Evolutionary conservation across 2,888 invertebrate genomes (phyloP), one percentile per base, ranked within the genome.

Genomic region (Rugalucina vietnamica): DNA sequence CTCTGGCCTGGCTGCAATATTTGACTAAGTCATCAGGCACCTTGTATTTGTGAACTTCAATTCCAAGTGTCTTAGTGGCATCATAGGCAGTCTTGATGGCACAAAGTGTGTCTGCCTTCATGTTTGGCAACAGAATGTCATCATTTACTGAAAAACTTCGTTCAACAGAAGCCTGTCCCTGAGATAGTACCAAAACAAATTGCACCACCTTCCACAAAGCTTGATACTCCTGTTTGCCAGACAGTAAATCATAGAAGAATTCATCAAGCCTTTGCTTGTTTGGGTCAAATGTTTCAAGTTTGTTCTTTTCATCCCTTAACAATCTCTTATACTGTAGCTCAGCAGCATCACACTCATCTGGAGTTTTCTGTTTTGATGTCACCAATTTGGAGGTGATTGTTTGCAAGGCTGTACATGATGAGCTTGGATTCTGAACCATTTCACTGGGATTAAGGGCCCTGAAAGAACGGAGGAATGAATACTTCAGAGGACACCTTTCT

Each of bases 281-380:
- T 65, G 65, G 65, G 21, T 65, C 65, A 65, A 65, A 65, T 32
- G 4, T 65, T 21, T 32, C 65, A 65, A 65, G 65, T 10, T 34
- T 65, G 18, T 65, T 34, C 34, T 65, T 2, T 34, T 34, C 65
- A 32, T 65, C 34, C 34, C 65, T 65, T 1, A 65, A 34, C 34
- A 65, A 34, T 34, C 34, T 34, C 34, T 65, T 65, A 34, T 65
- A 65, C 65, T 65, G 65, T 1, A 65, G 65, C 65, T 65, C 65
- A 65, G 65, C 65, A 65, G 65, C 65, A 65, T 65, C 65, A 65
- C 65, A 65, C 34, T 65, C 65, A 18, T 65, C 65, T 12, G 65
- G 34, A 34, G 34, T 65, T 65, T 34, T 65, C 65, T 65, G 32
- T 65, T 65, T 65, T 65, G 65, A 32, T 34, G 65, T 10, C 32